Base-by-base conservation (phyloP, 2,888 invertebrate species). In the Lepetodrilus schrolli region DNA sequence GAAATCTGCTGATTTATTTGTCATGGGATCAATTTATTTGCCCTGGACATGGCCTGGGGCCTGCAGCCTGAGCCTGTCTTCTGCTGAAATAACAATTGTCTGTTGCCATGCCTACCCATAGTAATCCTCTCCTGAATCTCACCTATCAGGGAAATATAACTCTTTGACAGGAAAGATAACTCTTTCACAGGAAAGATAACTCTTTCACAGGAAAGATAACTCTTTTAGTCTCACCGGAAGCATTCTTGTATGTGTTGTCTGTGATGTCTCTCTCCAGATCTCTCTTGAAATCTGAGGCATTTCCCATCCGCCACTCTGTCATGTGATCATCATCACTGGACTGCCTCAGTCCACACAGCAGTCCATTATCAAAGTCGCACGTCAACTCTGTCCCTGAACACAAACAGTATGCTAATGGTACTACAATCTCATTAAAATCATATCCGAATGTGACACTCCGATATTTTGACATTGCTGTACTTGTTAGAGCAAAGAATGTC, bases 291-390 rank as follows among this genome's bases (percentile, higher is more conserved):
- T 38, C 79, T 0, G 83, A 76, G 3, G 78, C 73, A 65, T 85
- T 83, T 1, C 83, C 78, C 21, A 86, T 36, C 51, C 80, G 66
- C 86, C 86, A 87, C 21, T 87, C 86, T 2, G 77, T 78, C 0
- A 17, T 26, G 0, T 1, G 43, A 4, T 75, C 74, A 70, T 86
- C 87, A 4, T 70, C 69, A 0, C 80, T 75, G 4, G 75, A 68
- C 70, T 88, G 87, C 17, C 81, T 71, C 4, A 88, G 76, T 0
- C 82, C 85, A 76, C 88, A 88, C 20, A 81, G 66, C 47, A 82
- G 77, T 3, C 83, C 84, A 71, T 84, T 81, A 65, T 86, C 84
- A 79, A 88, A 87, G 58, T 83, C 80, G 75, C 88, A 88, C 1
- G 10, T 50, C 66, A 84, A 87, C 0, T n/a, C 38, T 8, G 72